A percentile compares a stretch with the other conserved stretches of the same genome.
These are phyloP conservation scores for Arrhamphus sclerolepis DNA, from an alignment of 2,797 vertebrate genomes.

Conservation along the genomic window DNA sequence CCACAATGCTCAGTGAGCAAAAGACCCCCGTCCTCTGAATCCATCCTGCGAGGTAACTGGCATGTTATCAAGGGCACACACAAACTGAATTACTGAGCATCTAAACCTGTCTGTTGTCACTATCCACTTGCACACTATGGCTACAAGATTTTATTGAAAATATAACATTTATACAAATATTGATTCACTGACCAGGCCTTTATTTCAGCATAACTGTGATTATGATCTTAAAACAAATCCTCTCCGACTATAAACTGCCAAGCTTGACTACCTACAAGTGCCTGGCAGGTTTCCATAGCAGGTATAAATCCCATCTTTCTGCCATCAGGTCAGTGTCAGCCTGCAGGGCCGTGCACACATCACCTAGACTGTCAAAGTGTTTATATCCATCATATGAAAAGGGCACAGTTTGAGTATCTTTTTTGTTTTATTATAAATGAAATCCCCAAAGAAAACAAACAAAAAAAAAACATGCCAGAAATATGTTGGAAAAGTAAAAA, in stretches of 20 bases:
- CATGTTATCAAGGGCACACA: too few species aligned
- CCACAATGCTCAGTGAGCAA: slow-evolving; percentile 6
- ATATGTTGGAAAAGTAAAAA: slow-evolving; percentile 8
- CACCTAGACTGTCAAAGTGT: slow-evolving; percentile 37
- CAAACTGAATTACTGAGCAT: slow-evolving; percentile 12
- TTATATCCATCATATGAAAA: slow-evolving; percentile 51
- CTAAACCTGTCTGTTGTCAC: slow-evolving; percentile 3
- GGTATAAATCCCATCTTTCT: slow-evolving; percentile 37
- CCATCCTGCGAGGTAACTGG: too few species aligned
- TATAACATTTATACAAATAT: slow-evolving; percentile 3
- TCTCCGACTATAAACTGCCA: slow-evolving; percentile 18
- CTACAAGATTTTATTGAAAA: slow-evolving; percentile 15
- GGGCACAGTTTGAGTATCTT: slow-evolving; percentile 3
- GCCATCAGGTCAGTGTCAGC: slow-evolving; percentile 22
- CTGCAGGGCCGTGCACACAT: slow-evolving; percentile 14
- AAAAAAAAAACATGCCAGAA: not conserved
- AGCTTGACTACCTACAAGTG: slow-evolving; percentile 17
- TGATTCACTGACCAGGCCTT: slow-evolving; percentile 3
- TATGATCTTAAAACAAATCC: slow-evolving; percentile 9
- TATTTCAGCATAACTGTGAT: slow-evolving; percentile 5
- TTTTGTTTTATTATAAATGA: slow-evolving; percentile 16
- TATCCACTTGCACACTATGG: slow-evolving; percentile 2
- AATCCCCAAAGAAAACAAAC: not conserved
- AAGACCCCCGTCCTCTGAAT: slow-evolving; percentile 4
- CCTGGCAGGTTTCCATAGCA: slow-evolving; percentile 28